Evolutionary conservation across 2,113 vertebrate genomes (phyloP), one percentile per base, ranked within the genome.

Genomic region (Gymnogyps californianus): DNA sequence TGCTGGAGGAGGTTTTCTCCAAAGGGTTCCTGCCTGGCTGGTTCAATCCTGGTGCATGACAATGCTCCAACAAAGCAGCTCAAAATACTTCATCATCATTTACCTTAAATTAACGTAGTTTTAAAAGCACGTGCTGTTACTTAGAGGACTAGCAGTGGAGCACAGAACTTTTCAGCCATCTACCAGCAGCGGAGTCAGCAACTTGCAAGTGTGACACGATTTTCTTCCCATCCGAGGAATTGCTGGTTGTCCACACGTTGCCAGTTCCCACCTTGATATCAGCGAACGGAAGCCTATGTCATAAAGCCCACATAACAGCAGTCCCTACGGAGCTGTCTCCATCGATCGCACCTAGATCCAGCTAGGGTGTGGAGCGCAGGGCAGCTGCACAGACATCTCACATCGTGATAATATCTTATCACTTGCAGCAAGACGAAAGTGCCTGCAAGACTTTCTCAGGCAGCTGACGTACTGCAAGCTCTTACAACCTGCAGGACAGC

Each of bases 371-470:
- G 18, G 74, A 58, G 58, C 58, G 42, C 42, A 11, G 51, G 51
- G 71, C 64, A 29, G 66, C 44, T 34, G 7, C 66, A 20, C n/a
- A 34, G 62, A 13, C 19, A 9, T 5, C 32, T 22, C 9, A 2
- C 31, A 11, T 16, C 2, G 0, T 11, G 54, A 19, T 10, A 17
- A 19, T 1, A 12, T 17, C 69, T 7, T 4, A 24, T 12, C n/a
- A 2, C 36, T 15, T 62, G 47, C 17, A 25, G 75, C 16, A 16
- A 64, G 36, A 31, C 36, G 49, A 40, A 85, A 44, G 36, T 11
- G 22, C 21, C 24, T 26, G 19, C 31, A 25, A 55, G 91, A 26
- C 42, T 18, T 38, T 16, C 61, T 15, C 36, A 6, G 36, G 10
- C 61, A 47, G 54, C 36, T 51, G 55, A 34, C 8, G 49, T 3